Percentiles rank a stretch among this genome's conserved stretches.
Evolutionary conservation across 2,113 vertebrate species (phyloP).

Genomic region (Aptenodytes patagonicus): DNA sequence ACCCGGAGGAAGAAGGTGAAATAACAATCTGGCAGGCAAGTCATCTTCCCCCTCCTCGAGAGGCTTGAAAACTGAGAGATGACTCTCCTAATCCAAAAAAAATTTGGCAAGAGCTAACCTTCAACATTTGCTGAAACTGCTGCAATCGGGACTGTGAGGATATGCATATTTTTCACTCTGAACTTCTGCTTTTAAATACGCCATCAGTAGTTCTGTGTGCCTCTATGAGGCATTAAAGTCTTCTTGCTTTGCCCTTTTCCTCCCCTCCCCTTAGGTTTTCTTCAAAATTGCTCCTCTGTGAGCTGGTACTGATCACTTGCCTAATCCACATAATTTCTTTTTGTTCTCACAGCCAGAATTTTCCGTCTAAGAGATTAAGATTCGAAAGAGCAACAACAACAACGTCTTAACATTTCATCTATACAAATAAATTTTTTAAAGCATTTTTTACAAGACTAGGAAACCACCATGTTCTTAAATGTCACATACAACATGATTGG

Average conservation of each 20-base stretch:
- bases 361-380: neutral
- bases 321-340: neutral
- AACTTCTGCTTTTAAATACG: neutral
- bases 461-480: neutral
- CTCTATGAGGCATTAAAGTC: neutral
- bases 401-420: neutral
- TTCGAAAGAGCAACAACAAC: neutral
- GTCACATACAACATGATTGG: neutral
- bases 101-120: neutral
- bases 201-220: accelerated
- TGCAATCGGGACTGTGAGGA: neutral
- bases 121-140: neutral
- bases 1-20: neutral
- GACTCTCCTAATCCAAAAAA: neutral
- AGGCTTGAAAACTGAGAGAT: neutral
- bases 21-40: neutral
- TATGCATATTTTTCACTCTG: neutral
- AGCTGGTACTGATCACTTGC: neutral
- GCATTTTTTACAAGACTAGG: neutral
- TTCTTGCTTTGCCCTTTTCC: neutral
- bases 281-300: neutral
- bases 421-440: neutral
- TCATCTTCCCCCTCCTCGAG: neutral
- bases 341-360: neutral
- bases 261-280: neutral